Conservation (phyloP, 2,113 vertebrate species). For the Menura novaehollandiae region DNA sequence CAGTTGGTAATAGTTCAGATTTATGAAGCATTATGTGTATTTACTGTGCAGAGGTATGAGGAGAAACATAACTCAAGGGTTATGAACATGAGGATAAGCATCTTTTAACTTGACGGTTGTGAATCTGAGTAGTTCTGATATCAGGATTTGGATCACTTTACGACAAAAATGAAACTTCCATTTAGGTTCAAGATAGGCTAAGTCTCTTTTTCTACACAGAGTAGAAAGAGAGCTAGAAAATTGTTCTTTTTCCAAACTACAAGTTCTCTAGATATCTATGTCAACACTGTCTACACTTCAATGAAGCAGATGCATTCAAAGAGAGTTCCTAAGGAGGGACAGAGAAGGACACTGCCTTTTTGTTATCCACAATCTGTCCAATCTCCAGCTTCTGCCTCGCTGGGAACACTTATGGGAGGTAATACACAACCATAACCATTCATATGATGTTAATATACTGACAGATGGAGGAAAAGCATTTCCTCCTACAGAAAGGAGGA, state of each 20-base stretch:
- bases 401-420: not conserved
- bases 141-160: not conserved
- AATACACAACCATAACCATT: not conserved
- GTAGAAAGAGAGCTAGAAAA: not conserved
- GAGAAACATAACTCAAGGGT: not conserved
- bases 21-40: not conserved
- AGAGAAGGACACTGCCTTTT: not conserved
- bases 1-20: not conserved
- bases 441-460: not conserved
- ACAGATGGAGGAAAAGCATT: not conserved
- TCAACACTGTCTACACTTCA: not conserved
- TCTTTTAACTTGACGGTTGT: not conserved
- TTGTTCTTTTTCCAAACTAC: not conserved
- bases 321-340: not conserved
- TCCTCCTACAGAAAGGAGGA: not conserved
- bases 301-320: not conserved
- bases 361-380: not conserved
- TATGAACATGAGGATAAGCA: not conserved
- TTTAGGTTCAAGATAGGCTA: not conserved
- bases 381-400: not conserved
- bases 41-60: not conserved
- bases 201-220: not conserved
- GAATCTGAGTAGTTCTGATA: not conserved
- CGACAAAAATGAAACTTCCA: not conserved
- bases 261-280: not conserved